A percentile compares a stretch with the other conserved stretches of the same genome.
Evolutionary conservation across 2,113 vertebrate species (phyloP).

Genomic region (Rutilus rutilus): DNA sequence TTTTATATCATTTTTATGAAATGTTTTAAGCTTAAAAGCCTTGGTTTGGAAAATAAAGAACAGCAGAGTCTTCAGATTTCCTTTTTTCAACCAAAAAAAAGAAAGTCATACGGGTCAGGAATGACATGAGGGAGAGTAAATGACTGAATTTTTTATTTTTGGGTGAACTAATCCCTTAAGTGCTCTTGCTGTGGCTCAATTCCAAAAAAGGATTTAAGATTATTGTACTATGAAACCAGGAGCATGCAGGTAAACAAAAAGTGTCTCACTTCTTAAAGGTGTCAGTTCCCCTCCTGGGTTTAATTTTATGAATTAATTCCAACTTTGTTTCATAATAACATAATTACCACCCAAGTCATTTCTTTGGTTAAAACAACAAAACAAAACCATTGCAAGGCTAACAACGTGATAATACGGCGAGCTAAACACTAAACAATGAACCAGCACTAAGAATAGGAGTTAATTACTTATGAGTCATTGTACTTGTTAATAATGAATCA

Average conservation of each 20-base stretch:
- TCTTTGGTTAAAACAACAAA: slow-evolving; percentile 6
- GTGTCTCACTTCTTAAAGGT: neutral
- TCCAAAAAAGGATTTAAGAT: slow-evolving; percentile 16
- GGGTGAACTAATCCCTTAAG: slow-evolving; percentile 12
- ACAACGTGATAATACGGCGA: neutral
- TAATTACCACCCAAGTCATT: neutral
- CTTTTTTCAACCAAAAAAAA: neutral
- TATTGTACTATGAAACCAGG: slow-evolving; percentile 17
- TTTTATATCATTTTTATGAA: neutral
- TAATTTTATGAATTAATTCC: neutral
- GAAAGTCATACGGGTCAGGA: neutral
- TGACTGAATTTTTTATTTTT: neutral
- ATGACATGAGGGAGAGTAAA: neutral
- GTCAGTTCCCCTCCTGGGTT: neutral
- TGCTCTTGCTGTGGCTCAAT: neutral
- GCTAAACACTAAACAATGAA: neutral
- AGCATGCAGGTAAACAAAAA: slow-evolving; percentile 23
- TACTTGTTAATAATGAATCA: slow-evolving; percentile 16
- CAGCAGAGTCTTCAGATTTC: neutral
- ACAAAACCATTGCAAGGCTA: neutral
- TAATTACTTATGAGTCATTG: slow-evolving; percentile 1
- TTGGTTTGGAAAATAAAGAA: neutral
- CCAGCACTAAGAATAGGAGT: slow-evolving; percentile 1
- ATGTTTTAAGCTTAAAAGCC: neutral
- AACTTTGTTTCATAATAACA: neutral